A percentile compares a stretch with the other conserved stretches of the same genome.
phyloP scores from a whole-genome alignment of 2,888 invertebrate species.

The Hecatera dysodea region DNA sequence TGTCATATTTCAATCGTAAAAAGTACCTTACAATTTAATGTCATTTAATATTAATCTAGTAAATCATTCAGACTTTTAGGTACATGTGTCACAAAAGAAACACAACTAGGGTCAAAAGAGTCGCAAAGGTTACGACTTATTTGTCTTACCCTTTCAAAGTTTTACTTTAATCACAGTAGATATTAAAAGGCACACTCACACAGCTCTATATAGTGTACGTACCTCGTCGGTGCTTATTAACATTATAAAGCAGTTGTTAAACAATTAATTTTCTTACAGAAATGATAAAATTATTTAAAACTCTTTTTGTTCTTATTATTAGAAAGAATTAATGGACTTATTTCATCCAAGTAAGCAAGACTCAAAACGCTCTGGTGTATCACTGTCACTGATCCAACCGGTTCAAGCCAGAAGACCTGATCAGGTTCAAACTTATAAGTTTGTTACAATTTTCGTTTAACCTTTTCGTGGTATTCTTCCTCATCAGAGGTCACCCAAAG shows the following conservation, averaged over 20 bases:
- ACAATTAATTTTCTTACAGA: background rate
- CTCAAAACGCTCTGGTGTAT: background rate
- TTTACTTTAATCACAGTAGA: slow-evolving; percentile 17
- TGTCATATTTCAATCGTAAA: background rate
- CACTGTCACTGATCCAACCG: background rate
- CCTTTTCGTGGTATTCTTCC: no score
- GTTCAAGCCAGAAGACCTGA: background rate
- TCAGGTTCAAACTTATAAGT: slow-evolving; percentile 26
- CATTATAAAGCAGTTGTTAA: background rate
- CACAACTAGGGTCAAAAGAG: slow-evolving; percentile 1
- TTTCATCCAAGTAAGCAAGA: slow-evolving; percentile 26
- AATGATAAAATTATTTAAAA: no score
- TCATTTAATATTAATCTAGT: background rate
- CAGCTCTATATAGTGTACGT: no score
- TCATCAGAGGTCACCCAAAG: no score
- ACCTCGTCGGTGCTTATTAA: no score
- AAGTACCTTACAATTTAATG: background rate
- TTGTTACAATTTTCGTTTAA: no score
- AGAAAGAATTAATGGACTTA: slow-evolving; percentile 24
- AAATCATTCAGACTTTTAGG: background rate
- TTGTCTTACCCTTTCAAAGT: slow-evolving; percentile 24
- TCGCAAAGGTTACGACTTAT: slow-evolving; percentile 33
- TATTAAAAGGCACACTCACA: background rate
- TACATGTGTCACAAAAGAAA: slow-evolving; percentile 14
- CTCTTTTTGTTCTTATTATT: background rate